phyloP scores from a whole-genome alignment of 2,113 vertebrate species.

The Pampusana beccarii region DNA sequence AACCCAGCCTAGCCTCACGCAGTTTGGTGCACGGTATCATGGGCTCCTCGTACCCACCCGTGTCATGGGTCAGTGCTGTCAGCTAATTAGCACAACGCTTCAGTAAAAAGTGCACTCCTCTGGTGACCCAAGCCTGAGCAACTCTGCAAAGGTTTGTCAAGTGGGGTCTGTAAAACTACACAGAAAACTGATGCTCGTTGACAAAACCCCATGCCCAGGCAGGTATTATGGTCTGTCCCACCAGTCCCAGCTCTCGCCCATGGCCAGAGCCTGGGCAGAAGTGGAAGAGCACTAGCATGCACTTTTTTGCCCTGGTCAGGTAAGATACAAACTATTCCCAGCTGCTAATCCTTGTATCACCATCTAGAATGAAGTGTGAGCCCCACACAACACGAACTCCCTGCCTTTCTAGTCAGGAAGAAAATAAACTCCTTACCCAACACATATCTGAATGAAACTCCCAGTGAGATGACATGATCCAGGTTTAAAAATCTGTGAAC shows the following conservation, averaged over 20 bases:
- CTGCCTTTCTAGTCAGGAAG: background rate
- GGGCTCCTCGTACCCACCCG: accelerated
- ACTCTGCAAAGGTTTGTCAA: background rate
- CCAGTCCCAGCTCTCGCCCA: background rate
- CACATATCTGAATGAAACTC: background rate
- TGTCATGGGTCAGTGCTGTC: background rate
- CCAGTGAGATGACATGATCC: background rate
- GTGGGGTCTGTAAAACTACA: accelerated
- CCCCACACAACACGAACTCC: background rate
- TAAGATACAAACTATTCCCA: background rate
- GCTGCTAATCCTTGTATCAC: accelerated
- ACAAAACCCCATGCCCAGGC: background rate
- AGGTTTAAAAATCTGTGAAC: background rate
- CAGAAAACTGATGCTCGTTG: background rate
- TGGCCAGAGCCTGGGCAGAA: accelerated
- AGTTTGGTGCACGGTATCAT: accelerated
- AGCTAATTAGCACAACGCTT: background rate
- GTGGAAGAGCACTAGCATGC: background rate
- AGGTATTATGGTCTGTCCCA: background rate
- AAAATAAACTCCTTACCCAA: background rate
- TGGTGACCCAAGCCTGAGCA: background rate
- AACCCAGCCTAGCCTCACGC: background rate
- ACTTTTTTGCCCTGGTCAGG: background rate
- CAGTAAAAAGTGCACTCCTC: background rate
- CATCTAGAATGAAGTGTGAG: background rate